Percentiles rank a stretch among this genome's conserved stretches.
These are phyloP conservation scores for Mastomys natalensis DNA, from an alignment of 2,113 vertebrate genomes.

Conservation along the genomic window DNA sequence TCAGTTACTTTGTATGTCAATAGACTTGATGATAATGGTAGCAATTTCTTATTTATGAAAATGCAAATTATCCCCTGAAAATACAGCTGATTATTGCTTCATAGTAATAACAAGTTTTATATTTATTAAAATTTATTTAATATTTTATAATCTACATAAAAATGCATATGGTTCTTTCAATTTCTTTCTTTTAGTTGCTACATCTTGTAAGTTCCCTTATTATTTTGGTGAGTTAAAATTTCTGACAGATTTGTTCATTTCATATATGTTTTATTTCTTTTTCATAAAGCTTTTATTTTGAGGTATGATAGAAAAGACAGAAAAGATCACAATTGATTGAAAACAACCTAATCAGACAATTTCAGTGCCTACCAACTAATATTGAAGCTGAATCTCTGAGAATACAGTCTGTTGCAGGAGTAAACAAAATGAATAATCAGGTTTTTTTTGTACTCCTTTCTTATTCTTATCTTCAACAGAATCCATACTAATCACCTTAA, in stretches of 20 bases:
- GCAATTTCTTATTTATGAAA: constrained; percentile 43
- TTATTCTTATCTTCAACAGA: neutral
- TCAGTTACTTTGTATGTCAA: constrained; percentile 28
- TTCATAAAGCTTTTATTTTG: neutral
- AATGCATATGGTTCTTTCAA: neutral
- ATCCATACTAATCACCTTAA: neutral
- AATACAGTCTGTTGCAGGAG: neutral
- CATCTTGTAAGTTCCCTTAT: constrained; percentile 7
- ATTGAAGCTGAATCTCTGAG: neutral
- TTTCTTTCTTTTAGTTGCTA: constrained; percentile 11
- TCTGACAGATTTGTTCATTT: constrained; percentile 10
- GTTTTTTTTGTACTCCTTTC: neutral
- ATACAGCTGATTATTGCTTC: constrained; percentile 2
- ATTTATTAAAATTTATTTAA: neutral
- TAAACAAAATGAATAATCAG: neutral
- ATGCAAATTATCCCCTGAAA: neutral
- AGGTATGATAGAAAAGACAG: neutral
- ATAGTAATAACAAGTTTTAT: neutral
- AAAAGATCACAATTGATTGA: neutral
- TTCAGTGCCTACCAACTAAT: neutral
- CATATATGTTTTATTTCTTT: constrained; percentile 17
- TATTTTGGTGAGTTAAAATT: neutral
- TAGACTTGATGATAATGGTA: neutral
- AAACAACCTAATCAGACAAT: neutral
- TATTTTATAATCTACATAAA: neutral